Percentiles rank a stretch among this genome's conserved stretches.
phyloP scores from a whole-genome alignment of 2,113 vertebrate species.

The Dicentrarchus labrax region DNA sequence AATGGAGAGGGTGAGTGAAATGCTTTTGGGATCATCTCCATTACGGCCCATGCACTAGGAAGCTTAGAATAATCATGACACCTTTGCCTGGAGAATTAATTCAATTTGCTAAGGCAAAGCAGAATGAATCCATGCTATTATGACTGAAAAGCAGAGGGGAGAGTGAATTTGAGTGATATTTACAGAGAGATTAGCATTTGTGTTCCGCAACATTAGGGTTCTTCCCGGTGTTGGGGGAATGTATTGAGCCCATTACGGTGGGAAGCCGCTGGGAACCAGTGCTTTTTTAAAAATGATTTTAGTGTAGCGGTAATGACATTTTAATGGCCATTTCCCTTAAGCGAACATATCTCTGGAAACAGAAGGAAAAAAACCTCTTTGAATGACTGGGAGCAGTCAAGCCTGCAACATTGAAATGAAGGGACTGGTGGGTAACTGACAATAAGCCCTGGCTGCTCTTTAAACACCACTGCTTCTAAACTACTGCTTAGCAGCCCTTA shows the following conservation, averaged over 20 bases:
- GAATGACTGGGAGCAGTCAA: constrained; percentile 76
- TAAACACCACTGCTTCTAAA: constrained; percentile 69
- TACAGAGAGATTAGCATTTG: constrained; percentile 82
- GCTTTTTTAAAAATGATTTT: constrained; percentile 80
- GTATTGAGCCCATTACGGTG: constrained; percentile 73
- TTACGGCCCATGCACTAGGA: constrained; percentile 44
- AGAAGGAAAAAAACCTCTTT: constrained; percentile 43
- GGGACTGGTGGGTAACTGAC: constrained; percentile 65
- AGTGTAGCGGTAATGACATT: constrained; percentile 79
- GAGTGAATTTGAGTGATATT: constrained; percentile 78
- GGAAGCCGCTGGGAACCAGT: constrained; percentile 73
- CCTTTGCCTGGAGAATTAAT: constrained; percentile 73
- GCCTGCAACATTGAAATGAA: constrained; percentile 68
- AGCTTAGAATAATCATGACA: constrained; percentile 68
- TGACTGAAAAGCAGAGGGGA: constrained; percentile 55
- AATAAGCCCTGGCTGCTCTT: constrained; percentile 71
- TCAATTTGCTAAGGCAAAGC: constrained; percentile 66
- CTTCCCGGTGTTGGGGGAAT: constrained; percentile 67
- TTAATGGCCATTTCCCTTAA: constrained; percentile 82
- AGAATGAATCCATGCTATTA: constrained; percentile 64
- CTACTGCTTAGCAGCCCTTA: constrained; percentile 62
- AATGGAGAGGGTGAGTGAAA: constrained; percentile 28
- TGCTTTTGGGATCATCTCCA: constrained; percentile 50
- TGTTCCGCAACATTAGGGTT: constrained; percentile 81
- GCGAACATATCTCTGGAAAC: constrained; percentile 78